These are phyloP conservation scores for Echiichthys vipera DNA, from an alignment of 2,797 vertebrate species.

Conservation along the genomic window DNA sequence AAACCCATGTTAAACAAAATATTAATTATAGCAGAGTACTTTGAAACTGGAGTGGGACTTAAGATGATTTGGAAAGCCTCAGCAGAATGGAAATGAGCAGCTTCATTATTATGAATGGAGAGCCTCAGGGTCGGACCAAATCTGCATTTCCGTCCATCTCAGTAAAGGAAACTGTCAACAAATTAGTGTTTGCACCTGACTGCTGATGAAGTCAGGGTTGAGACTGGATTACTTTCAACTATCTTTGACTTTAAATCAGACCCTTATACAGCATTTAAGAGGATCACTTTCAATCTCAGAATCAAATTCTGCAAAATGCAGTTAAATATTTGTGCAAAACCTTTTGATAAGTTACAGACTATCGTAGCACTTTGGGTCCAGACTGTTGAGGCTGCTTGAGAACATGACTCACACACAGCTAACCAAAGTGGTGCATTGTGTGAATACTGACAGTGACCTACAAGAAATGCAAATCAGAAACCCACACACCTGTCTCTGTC, in stretches of 20 bases:
- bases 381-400: neutral
- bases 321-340: too few relatives aligned
- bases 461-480: slow-evolving; percentile 47
- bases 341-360: neutral
- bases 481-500: neutral
- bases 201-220: neutral
- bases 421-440: neutral
- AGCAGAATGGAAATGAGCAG: slow-evolving; percentile 33
- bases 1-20: too few relatives aligned
- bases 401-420: neutral
- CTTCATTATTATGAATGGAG: too few relatives aligned
- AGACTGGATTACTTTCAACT: neutral
- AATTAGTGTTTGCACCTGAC: neutral
- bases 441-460: slow-evolving; percentile 39
- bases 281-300: too few relatives aligned
- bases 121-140: neutral
- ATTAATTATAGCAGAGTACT: too few relatives aligned
- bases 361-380: neutral
- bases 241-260: neutral
- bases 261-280: too few relatives aligned
- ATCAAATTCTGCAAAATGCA: too few relatives aligned
- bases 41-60: slow-evolving; percentile 3
- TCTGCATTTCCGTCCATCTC: slow-evolving; percentile 7
- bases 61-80: slow-evolving; percentile 9
- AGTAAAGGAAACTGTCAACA: neutral